Evolutionary conservation across 1,140 invertebrate species (phyloP).

Genomic region (Aphelenchoides fujianensis): DNA sequence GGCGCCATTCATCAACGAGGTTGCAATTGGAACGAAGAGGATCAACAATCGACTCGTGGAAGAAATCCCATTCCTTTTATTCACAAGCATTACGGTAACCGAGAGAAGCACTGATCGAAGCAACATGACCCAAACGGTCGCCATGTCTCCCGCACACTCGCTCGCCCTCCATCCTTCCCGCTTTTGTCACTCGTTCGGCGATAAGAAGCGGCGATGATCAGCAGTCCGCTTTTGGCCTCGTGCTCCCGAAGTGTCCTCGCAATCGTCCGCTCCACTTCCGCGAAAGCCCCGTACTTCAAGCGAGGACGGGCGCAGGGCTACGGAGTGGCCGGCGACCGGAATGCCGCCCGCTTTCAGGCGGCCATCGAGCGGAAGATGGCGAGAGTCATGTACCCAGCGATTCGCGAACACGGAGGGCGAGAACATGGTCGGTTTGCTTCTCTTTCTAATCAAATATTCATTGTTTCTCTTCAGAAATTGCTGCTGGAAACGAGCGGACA

Average conservation of each 20-base stretch:
- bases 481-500: slow-evolving; percentile 21
- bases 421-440: slow-evolving; percentile 17
- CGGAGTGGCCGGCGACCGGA: not conserved
- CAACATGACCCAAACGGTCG: too few relatives aligned
- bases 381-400: slow-evolving; percentile 15
- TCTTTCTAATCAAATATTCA: not conserved
- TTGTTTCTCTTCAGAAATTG: slow-evolving; percentile 26
- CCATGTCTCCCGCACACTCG: too few relatives aligned
- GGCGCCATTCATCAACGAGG: too few relatives aligned
- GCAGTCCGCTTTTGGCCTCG: not conserved
- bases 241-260: too few relatives aligned
- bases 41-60: too few relatives aligned
- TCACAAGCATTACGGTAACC: too few relatives aligned
- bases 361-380: slow-evolving; percentile 22
- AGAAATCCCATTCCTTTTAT: too few relatives aligned
- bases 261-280: not conserved
- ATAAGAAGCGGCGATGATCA: not conserved
- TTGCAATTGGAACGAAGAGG: too few relatives aligned
- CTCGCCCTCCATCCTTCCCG: too few relatives aligned
- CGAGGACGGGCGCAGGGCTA: not conserved
- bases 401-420: slow-evolving; percentile 23
- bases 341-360: slow-evolving; percentile 19
- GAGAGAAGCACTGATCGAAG: too few relatives aligned
- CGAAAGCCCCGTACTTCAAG: not conserved
- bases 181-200: too few relatives aligned